These are phyloP conservation scores for Cochlearius cochlearius DNA, from an alignment of 2,113 vertebrate species.

Conservation along the genomic window DNA sequence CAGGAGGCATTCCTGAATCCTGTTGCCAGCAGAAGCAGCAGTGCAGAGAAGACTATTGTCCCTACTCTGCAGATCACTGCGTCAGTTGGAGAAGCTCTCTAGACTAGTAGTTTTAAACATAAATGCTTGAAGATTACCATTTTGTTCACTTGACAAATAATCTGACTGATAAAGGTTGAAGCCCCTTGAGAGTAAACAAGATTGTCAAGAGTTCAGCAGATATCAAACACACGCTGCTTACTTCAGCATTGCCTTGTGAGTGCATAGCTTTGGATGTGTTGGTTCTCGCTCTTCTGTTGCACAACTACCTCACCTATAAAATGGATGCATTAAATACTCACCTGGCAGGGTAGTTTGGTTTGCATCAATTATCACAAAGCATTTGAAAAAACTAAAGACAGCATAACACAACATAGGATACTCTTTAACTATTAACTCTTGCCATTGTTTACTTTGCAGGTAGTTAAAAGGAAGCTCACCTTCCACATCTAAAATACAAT, in stretches of 20 bases:
- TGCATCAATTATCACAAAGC: not conserved
- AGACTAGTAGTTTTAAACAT: not conserved
- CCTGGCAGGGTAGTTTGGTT: not conserved
- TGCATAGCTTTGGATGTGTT: not conserved
- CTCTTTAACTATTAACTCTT: not conserved
- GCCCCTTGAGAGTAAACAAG: not conserved
- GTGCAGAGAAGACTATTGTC: not conserved
- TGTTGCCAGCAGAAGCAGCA: not conserved
- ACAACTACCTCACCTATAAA: not conserved
- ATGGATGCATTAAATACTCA: not conserved
- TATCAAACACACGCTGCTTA: not conserved
- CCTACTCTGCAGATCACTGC: not conserved
- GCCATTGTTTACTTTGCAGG: not conserved
- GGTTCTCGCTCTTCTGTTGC: not conserved
- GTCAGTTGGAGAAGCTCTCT: not conserved
- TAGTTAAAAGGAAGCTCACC: not conserved
- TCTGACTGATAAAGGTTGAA: not conserved
- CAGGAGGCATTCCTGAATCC: not conserved
- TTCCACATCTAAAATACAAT: not conserved
- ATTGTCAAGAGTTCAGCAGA: not conserved
- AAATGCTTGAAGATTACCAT: not conserved
- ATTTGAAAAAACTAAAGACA: not conserved
- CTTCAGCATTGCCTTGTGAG: not conserved
- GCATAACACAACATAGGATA: not conserved
- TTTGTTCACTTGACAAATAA: not conserved